Evolutionary conservation across 2,113 vertebrate species (phyloP).

Genomic region (Paramormyrops kingsleyae): DNA sequence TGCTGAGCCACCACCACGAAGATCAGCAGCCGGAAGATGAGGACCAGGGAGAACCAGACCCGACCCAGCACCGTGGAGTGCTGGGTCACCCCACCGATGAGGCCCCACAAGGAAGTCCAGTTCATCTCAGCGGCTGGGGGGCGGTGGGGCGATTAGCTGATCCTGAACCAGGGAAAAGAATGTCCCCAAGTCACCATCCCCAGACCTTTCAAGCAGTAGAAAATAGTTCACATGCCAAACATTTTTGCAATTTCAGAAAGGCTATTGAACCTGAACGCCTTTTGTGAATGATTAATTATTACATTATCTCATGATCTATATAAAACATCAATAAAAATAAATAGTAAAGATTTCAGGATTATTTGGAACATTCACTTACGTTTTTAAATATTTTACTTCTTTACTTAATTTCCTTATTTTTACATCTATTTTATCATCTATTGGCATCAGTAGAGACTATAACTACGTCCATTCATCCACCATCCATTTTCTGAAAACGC

Average conservation of each 20-base stretch:
- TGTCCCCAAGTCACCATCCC: neutral
- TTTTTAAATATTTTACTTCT: neutral
- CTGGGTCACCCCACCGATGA: constrained; percentile 81
- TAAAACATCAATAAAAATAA: neutral
- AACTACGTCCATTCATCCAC: neutral
- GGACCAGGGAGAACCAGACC: constrained; percentile 88
- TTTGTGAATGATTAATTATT: neutral
- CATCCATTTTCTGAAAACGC: neutral
- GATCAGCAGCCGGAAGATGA: constrained; percentile 83
- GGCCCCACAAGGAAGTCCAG: constrained; percentile 67
- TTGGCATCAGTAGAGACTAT: neutral
- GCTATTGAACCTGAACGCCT: neutral
- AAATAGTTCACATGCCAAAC: neutral
- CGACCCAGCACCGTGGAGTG: constrained; percentile 86
- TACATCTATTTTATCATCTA: neutral
- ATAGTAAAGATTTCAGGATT: neutral
- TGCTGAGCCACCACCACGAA: constrained; percentile 82
- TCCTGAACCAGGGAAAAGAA: neutral
- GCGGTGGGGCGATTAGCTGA: neutral
- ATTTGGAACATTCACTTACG: neutral
- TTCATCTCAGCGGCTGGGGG: constrained; percentile 64
- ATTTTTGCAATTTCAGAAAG: neutral
- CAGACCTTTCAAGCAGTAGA: neutral
- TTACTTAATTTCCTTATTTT: neutral
- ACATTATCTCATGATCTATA: neutral